Conservation (phyloP, 1,140 invertebrate genomes). For the Trissolcus basalis region DNA sequence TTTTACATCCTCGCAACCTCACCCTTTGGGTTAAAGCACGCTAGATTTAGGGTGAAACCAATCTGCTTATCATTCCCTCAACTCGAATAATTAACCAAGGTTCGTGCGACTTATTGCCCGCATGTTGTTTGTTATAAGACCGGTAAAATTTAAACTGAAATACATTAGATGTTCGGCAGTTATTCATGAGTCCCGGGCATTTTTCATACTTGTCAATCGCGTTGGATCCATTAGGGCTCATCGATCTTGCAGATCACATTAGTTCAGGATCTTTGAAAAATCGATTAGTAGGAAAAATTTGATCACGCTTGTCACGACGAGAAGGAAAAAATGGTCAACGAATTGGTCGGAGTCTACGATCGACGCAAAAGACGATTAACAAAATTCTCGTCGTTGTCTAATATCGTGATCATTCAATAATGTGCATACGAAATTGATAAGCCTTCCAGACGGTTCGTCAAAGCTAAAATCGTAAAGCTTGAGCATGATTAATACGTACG, state of each 20-base stretch:
- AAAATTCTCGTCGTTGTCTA: slow-evolving; percentile 50
- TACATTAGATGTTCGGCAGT: not conserved
- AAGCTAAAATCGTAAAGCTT: slow-evolving; percentile 7
- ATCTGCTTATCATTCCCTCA: slow-evolving; percentile 76
- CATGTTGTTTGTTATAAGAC: slow-evolving; percentile 71
- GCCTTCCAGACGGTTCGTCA: slow-evolving; percentile 18
- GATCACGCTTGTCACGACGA: slow-evolving; percentile 39
- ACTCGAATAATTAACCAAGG: slow-evolving; percentile 74
- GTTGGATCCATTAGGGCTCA: slow-evolving; percentile 25
- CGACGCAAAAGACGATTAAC: slow-evolving; percentile 44
- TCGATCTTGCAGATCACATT: slow-evolving; percentile 42
- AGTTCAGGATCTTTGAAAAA: slow-evolving; percentile 63
- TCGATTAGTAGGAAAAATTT: slow-evolving; percentile 63
- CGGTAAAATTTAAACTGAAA: slow-evolving; percentile 52
- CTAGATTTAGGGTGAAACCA: slow-evolving; percentile 72
- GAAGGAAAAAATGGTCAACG: too few species aligned
- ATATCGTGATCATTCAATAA: slow-evolving; percentile 46
- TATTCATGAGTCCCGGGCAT: slow-evolving; percentile 12
- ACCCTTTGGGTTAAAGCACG: slow-evolving; percentile 66
- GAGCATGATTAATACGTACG: slow-evolving; percentile 62
- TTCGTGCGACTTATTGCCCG: slow-evolving; percentile 67
- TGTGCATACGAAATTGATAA: slow-evolving; percentile 46
- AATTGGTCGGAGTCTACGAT: slow-evolving; percentile 21
- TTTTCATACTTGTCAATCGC: slow-evolving; percentile 45
- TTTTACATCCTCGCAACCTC: slow-evolving; percentile 60